Conservation (phyloP, 1,140 invertebrate genomes). For the Trinorchestia longiramus region DNA sequence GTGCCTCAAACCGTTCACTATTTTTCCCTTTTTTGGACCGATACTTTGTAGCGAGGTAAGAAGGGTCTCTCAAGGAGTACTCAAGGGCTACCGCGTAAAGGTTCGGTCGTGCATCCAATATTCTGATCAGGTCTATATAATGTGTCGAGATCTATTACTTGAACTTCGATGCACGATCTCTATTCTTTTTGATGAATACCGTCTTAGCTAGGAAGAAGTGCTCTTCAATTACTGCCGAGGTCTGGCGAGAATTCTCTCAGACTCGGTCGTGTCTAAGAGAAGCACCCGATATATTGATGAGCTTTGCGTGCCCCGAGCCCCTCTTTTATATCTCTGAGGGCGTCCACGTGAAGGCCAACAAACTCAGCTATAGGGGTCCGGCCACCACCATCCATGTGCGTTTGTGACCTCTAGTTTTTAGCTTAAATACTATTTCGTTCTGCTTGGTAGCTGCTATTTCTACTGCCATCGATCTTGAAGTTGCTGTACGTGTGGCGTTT, state of each 20-base stretch:
- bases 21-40: no score
- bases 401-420: background rate
- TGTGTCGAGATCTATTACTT: background rate
- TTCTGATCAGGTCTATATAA: background rate
- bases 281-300: conserved; percentile 18
- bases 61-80: background rate
- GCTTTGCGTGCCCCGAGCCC: conserved; percentile 3
- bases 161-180: background rate
- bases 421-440: background rate
- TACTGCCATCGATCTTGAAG: background rate
- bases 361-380: no score
- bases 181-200: background rate
- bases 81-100: background rate
- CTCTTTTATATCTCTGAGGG: conserved; percentile 4
- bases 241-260: background rate
- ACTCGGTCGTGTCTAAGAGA: conserved; percentile 21
- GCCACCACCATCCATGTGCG: background rate
- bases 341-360: background rate
- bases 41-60: background rate
- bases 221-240: background rate
- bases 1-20: no score
- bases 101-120: background rate
- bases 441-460: background rate
- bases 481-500: background rate
- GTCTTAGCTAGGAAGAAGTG: background rate